Evolutionary conservation across 2,797 vertebrate species (phyloP).

Genomic region (Pelobates cultripes): DNA sequence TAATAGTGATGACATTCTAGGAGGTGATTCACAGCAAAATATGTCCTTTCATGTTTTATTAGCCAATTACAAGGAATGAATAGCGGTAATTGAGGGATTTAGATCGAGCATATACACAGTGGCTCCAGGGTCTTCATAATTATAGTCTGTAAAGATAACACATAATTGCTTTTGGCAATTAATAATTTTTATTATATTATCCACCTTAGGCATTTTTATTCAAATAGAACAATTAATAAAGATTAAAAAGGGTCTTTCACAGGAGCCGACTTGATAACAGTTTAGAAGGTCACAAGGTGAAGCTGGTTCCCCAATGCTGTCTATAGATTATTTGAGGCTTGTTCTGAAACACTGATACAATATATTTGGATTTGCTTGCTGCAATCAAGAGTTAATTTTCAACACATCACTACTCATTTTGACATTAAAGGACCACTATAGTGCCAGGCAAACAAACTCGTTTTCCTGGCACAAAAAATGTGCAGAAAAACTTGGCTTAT

Average conservation of each 20-base stretch:
- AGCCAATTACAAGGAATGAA: conserved; percentile 36
- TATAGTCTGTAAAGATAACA: conserved; percentile 32
- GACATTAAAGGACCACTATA: background rate
- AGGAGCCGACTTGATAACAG: conserved; percentile 12
- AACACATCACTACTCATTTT: background rate
- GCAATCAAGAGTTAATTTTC: background rate
- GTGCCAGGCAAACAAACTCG: too few species aligned
- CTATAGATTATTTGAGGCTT: background rate
- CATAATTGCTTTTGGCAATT: conserved; percentile 35
- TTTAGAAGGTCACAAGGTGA: conserved; percentile 10
- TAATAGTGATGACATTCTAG: too few species aligned
- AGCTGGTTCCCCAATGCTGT: background rate
- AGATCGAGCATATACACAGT: conserved; percentile 23
- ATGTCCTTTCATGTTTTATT: conserved; percentile 39
- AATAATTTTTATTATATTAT: conserved; percentile 33
- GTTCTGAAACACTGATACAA: background rate
- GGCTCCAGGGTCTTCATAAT: conserved; percentile 27
- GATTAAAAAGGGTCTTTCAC: conserved; percentile 15
- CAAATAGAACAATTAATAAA: conserved; percentile 40
- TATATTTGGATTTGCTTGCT: background rate
- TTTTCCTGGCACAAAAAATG: too few species aligned
- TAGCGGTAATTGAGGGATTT: conserved; percentile 44
- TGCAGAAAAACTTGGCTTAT: too few species aligned
- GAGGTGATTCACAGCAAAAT: conserved; percentile 11
- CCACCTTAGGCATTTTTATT: conserved; percentile 38